Evolutionary conservation across 1,140 invertebrate genomes (phyloP).

Genomic region (Papilio dardanus): DNA sequence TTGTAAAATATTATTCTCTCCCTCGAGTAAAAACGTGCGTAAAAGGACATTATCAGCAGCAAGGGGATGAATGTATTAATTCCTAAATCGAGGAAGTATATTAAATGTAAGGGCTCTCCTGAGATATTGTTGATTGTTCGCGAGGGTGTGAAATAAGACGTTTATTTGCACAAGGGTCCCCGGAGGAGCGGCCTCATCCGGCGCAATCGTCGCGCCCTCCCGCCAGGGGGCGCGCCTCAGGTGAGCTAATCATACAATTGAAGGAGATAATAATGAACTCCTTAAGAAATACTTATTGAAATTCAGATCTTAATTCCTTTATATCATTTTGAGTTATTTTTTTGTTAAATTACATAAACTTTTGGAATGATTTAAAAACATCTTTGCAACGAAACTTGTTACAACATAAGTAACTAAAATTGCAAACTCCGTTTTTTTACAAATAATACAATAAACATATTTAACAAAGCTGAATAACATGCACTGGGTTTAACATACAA

Average conservation of each 20-base stretch:
- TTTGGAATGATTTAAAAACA: too few species aligned
- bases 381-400: too few species aligned
- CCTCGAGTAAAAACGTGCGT: neutral
- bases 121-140: conserved; percentile 18
- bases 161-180: conserved; percentile 31
- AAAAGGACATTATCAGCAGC: neutral
- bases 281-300: neutral
- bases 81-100: conserved; percentile 13
- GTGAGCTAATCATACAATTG: conserved; percentile 17
- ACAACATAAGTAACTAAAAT: too few species aligned
- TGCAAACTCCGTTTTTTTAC: too few species aligned
- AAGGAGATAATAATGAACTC: neutral
- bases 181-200: neutral
- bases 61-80: conserved; percentile 5
- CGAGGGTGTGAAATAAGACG: conserved; percentile 32
- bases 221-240: neutral
- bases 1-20: neutral
- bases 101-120: neutral
- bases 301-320: neutral
- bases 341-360: neutral
- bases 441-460: neutral
- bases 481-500: neutral
- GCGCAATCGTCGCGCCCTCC: conserved; percentile 23
- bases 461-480: neutral
- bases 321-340: neutral